These are phyloP conservation scores for Haemorhous mexicanus DNA, from an alignment of 2,113 vertebrate genomes.

Conservation along the genomic window DNA sequence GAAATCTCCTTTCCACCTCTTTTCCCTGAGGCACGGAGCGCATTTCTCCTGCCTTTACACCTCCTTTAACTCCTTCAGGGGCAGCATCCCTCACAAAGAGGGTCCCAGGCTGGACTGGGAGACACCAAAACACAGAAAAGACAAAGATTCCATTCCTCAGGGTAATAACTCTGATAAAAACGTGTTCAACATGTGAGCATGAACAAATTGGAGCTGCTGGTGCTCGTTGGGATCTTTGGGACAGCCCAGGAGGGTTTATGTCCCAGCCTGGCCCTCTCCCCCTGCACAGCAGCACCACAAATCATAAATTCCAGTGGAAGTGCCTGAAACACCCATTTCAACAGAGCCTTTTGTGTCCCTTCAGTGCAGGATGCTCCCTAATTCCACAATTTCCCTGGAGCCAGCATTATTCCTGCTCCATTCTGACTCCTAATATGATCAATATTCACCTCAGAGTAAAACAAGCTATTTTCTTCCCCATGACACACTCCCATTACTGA, in stretches of 20 bases:
- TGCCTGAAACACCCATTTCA: no score
- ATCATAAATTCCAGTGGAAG: no score
- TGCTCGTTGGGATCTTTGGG: not conserved
- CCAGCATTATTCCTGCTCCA: no score
- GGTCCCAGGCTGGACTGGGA: not conserved
- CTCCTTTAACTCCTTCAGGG: fast-evolving
- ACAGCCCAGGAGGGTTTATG: not conserved
- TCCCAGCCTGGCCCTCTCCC: not conserved
- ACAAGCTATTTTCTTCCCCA: no score
- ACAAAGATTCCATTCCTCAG: not conserved
- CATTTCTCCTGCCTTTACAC: fast-evolving
- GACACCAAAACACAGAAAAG: not conserved
- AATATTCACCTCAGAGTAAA: no score
- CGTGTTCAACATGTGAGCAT: not conserved
- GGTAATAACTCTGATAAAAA: no score
- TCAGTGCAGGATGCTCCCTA: fast-evolving
- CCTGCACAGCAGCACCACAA: not conserved
- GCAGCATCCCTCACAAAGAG: not conserved
- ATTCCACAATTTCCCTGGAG: not conserved
- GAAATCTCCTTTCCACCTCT: fast-evolving
- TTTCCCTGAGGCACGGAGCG: not conserved
- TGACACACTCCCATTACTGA: no score
- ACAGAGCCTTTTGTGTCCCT: not conserved
- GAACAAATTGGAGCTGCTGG: not conserved
- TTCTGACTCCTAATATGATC: no score